phyloP scores from a whole-genome alignment of 1,140 invertebrate species.

The Nylanderia fulva region DNA sequence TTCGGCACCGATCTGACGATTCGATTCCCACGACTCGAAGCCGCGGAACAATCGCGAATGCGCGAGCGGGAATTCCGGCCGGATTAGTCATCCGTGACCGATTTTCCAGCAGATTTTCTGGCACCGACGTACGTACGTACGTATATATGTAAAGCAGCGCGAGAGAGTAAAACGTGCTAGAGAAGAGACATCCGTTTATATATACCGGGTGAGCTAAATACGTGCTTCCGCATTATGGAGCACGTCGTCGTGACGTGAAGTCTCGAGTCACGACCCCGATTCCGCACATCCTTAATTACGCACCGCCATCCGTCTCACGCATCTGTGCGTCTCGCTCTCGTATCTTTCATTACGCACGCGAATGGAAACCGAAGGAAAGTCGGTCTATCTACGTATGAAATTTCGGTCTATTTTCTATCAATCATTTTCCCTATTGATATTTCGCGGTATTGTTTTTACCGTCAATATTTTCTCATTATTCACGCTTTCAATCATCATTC shows the following conservation, averaged over 20 bases:
- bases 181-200: slow-evolving; percentile 42
- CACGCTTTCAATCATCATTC: background rate
- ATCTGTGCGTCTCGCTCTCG: background rate
- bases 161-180: background rate
- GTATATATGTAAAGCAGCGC: background rate
- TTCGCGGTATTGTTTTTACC: background rate
- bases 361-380: background rate
- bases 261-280: slow-evolving; percentile 49
- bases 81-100: slow-evolving; percentile 69
- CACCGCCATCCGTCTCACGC: background rate
- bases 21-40: slow-evolving; percentile 28
- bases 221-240: slow-evolving; percentile 65
- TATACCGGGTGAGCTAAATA: slow-evolving; percentile 62
- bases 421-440: background rate
- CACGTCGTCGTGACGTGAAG: background rate
- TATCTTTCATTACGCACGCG: background rate
- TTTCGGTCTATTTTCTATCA: slow-evolving; percentile 2
- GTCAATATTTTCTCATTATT: background rate
- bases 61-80: slow-evolving; percentile 33
- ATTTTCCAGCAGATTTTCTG: slow-evolving; percentile 72
- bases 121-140: slow-evolving; percentile 36
- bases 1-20: slow-evolving; percentile 13
- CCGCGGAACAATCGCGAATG: slow-evolving; percentile 33
- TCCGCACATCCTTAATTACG: slow-evolving; percentile 27
- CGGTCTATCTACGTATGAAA: slow-evolving; percentile 14